These are phyloP conservation scores for Nemoura dubitans DNA, from an alignment of 2,888 invertebrate species.

Conservation along the genomic window DNA sequence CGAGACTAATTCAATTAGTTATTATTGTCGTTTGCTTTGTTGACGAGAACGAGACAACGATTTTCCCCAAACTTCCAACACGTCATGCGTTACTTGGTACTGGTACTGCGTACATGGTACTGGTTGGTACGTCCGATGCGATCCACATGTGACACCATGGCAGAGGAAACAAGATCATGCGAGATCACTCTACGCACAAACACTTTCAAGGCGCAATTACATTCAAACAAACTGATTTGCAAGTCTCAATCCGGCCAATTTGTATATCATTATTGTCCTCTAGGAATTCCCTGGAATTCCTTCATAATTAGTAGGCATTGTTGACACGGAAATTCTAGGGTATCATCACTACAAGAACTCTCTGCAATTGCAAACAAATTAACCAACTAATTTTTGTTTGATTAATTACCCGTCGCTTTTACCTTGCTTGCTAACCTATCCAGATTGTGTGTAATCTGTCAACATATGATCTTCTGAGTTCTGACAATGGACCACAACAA, in stretches of 20 bases:
- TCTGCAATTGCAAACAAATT: too few relatives aligned
- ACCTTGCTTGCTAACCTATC: too few relatives aligned
- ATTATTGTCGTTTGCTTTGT: constrained; percentile 9
- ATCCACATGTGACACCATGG: too few relatives aligned
- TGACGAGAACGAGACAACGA: background rate
- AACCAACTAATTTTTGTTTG: too few relatives aligned
- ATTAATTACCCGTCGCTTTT: too few relatives aligned
- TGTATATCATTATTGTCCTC: background rate
- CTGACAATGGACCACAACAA: background rate
- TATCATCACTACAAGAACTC: too few relatives aligned
- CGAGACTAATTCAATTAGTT: constrained; percentile 4
- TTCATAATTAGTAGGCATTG: too few relatives aligned
- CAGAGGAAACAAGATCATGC: too few relatives aligned
- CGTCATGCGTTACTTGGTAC: background rate
- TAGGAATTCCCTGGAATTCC: background rate
- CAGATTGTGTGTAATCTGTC: background rate
- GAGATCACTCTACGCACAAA: too few relatives aligned
- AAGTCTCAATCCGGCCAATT: background rate
- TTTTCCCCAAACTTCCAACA: background rate
- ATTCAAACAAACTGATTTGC: background rate
- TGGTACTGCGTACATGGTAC: background rate
- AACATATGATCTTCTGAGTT: background rate
- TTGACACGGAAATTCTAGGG: too few relatives aligned
- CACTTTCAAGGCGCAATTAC: too few relatives aligned
- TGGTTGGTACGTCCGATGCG: too few relatives aligned